A percentile compares a stretch with the other conserved stretches of the same genome.
These are phyloP conservation scores for Actinostola sp. DNA, from an alignment of 92 coral and sea anemone genomes.

Conservation along the genomic window DNA sequence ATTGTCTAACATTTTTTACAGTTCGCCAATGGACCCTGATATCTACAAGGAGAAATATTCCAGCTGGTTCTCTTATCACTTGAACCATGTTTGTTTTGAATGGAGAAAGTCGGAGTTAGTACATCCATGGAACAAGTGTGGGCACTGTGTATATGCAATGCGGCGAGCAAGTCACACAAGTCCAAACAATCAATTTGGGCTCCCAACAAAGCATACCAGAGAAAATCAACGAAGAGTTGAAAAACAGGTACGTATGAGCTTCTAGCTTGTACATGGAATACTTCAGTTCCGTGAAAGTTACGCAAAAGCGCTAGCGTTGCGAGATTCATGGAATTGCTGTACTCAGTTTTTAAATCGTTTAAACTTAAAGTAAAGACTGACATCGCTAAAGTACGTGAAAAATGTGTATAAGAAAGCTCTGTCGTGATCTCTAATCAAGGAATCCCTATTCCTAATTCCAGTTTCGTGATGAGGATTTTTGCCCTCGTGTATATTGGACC, in stretches of 20 bases:
- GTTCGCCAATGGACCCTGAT: slow-evolving; percentile 44
- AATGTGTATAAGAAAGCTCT: too few relatives aligned
- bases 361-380: too few relatives aligned
- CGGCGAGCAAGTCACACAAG: slow-evolving; percentile 45
- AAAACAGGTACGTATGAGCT: slow-evolving; percentile 13
- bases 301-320: too few relatives aligned
- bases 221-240: slow-evolving; percentile 30
- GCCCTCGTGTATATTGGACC: too few relatives aligned
- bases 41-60: slow-evolving; percentile 59
- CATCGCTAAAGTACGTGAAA: too few relatives aligned
- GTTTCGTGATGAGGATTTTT: too few relatives aligned
- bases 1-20: not conserved
- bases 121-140: slow-evolving; percentile 71
- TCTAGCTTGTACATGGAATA: too few relatives aligned
- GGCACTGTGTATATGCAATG: slow-evolving; percentile 65
- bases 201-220: slow-evolving; percentile 47
- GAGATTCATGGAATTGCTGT: too few relatives aligned
- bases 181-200: slow-evolving; percentile 67
- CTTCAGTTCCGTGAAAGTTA: too few relatives aligned
- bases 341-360: too few relatives aligned
- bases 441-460: too few relatives aligned
- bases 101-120: slow-evolving; percentile 17
- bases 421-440: too few relatives aligned
- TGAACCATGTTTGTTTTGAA: slow-evolving; percentile 79
- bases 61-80: slow-evolving; percentile 91